These are phyloP conservation scores for Podarcis lilfordi DNA, from an alignment of 2,797 vertebrate genomes.

Conservation along the genomic window DNA sequence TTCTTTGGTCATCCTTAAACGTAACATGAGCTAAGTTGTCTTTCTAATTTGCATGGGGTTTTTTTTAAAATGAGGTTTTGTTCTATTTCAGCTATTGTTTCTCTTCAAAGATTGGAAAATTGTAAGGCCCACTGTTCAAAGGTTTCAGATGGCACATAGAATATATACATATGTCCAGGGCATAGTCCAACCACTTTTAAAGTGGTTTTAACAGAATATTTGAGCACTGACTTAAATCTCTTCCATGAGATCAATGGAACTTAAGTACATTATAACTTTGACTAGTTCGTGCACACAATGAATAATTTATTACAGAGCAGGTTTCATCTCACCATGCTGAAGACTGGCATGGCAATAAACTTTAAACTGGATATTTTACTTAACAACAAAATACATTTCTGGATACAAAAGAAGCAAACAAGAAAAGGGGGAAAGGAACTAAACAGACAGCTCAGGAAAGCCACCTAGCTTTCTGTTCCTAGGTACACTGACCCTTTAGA, in stretches of 20 bases:
- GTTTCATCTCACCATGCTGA: too few relatives aligned
- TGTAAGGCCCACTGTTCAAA: background rate
- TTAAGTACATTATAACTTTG: background rate
- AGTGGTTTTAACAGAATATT: background rate
- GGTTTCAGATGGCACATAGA: background rate
- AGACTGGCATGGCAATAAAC: too few relatives aligned
- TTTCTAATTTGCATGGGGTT: background rate
- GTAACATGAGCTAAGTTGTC: background rate
- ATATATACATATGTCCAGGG: background rate
- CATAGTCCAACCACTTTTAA: background rate
- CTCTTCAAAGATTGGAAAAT: background rate
- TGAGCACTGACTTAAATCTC: background rate
- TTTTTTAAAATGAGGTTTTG: background rate
- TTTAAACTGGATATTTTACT: too few relatives aligned
- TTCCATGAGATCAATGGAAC: background rate
- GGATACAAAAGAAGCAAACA: too few relatives aligned
- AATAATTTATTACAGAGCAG: background rate
- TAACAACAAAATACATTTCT: background rate
- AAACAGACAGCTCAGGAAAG: background rate
- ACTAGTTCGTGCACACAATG: background rate
- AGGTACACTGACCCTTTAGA: too few relatives aligned
- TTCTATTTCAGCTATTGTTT: background rate
- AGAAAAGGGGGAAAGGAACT: background rate
- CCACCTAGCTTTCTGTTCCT: too few relatives aligned
- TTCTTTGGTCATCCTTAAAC: background rate